Conservation (phyloP, 2,797 vertebrate genomes). For the Synanceia verrucosa region DNA sequence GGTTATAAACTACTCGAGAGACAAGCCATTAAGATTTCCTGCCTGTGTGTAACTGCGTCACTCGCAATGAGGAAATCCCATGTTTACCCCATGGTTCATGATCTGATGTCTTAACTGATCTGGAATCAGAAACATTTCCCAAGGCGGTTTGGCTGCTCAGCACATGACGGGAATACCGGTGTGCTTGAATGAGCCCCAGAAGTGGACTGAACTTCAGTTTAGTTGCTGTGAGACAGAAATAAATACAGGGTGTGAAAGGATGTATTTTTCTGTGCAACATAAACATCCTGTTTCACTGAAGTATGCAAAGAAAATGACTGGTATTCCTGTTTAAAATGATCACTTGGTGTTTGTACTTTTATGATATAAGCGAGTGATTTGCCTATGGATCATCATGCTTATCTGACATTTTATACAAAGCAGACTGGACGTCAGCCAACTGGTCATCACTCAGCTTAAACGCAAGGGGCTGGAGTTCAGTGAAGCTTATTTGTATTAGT, state of each 20-base stretch:
- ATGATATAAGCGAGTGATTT: not conserved
- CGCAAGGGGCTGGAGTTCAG: not conserved
- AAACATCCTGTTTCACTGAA: not conserved
- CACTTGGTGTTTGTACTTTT: not conserved
- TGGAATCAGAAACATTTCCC: constrained; percentile 33
- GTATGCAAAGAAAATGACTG: not conserved
- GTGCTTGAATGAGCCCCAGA: constrained; percentile 6
- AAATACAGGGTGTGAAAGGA: not conserved
- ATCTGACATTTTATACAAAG: not conserved
- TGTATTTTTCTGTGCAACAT: not conserved
- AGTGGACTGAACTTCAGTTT: constrained; percentile 2
- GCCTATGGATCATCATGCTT: not conserved
- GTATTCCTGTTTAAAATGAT: not conserved
- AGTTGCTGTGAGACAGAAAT: not conserved
- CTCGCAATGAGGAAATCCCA: constrained; percentile 66
- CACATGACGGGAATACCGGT: constrained; percentile 13
- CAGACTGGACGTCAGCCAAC: not conserved
- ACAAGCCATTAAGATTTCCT: constrained; percentile 44
- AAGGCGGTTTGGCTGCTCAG: constrained; percentile 16
- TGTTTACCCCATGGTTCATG: constrained; percentile 56
- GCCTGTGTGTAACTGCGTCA: constrained; percentile 57
- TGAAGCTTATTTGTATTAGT: constrained; percentile 42
- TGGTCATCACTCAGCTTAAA: not conserved
- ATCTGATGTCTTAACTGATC: constrained; percentile 38
- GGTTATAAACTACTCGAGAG: constrained; percentile 15